phyloP scores from a whole-genome alignment of 2,797 vertebrate genomes.

The Spea hammondii region DNA sequence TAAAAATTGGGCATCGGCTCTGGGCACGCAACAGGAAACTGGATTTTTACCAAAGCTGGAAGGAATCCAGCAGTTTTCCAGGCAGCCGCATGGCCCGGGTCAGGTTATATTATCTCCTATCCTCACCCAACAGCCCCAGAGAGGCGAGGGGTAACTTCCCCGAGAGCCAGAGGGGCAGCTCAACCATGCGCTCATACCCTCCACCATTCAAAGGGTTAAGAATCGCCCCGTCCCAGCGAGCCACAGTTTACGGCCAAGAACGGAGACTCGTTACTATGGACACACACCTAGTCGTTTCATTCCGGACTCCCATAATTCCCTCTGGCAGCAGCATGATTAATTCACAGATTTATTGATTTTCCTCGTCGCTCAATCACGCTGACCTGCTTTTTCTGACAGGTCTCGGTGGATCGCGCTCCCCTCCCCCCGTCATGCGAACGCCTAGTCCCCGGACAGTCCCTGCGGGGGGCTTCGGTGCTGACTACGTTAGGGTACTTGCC shows the following conservation, averaged over 20 bases:
- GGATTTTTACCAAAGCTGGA: not conserved
- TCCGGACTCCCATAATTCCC: slow-evolving; percentile 80
- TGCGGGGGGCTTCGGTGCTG: not conserved
- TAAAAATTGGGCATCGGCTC: not conserved
- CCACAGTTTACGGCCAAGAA: slow-evolving; percentile 1
- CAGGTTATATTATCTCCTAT: no score
- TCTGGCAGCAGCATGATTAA: slow-evolving; percentile 86
- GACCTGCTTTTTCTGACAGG: slow-evolving; percentile 68
- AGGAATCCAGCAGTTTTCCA: not conserved
- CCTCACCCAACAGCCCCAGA: no score
- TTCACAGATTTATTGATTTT: slow-evolving; percentile 87
- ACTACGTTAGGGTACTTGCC: no score
- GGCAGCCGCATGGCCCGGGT: not conserved
- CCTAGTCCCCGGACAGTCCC: slow-evolving; percentile 43
- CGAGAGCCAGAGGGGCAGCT: no score
- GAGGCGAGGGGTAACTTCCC: no score
- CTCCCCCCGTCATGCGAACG: slow-evolving; percentile 50
- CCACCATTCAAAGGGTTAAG: no score
- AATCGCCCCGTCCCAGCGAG: slow-evolving; percentile 1
- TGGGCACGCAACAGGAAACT: not conserved
- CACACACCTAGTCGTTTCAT: slow-evolving; percentile 76
- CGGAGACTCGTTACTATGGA: slow-evolving; percentile 56
- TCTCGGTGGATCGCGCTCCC: slow-evolving; percentile 56
- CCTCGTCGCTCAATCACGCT: slow-evolving; percentile 65
- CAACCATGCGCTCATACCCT: no score